Percentiles rank a stretch among this genome's conserved stretches.
These are phyloP conservation scores for Sarcophaga subvicina DNA, from an alignment of 2,888 invertebrate genomes.

Conservation along the genomic window DNA sequence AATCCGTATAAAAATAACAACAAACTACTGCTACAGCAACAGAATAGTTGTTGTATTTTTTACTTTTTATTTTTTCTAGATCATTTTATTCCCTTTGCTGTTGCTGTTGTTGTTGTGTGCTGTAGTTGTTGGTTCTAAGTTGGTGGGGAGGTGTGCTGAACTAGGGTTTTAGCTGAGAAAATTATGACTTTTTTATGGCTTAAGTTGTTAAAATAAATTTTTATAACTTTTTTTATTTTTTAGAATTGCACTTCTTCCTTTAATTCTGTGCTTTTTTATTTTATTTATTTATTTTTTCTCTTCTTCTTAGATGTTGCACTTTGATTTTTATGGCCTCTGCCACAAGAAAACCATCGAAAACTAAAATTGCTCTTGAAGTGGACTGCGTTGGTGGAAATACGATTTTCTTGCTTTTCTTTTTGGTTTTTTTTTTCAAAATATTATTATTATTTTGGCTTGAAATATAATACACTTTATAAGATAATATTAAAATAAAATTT, in stretches of 20 bases:
- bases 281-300: too few relatives aligned
- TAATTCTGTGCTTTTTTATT: neutral
- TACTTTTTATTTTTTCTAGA: conserved; percentile 4
- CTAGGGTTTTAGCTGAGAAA: neutral
- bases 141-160: too few relatives aligned
- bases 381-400: conserved; percentile 3
- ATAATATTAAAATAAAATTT: neutral
- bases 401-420: neutral
- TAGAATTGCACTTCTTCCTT: conserved; percentile 34
- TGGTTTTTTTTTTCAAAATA: neutral
- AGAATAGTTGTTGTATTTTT: neutral
- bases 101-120: neutral
- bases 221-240: conserved; percentile 24
- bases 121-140: neutral
- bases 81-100: conserved; percentile 25
- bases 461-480: too few relatives aligned
- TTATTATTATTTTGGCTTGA: neutral
- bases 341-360: neutral
- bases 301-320: conserved; percentile 38
- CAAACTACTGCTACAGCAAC: neutral
- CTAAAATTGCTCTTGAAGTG: conserved; percentile 10
- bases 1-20: conserved; percentile 34
- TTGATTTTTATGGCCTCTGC: conserved; percentile 4
- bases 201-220: neutral
- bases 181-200: conserved; percentile 46